These are phyloP conservation scores for Fringilla coelebs DNA, from an alignment of 2,797 vertebrate genomes.

Conservation along the genomic window DNA sequence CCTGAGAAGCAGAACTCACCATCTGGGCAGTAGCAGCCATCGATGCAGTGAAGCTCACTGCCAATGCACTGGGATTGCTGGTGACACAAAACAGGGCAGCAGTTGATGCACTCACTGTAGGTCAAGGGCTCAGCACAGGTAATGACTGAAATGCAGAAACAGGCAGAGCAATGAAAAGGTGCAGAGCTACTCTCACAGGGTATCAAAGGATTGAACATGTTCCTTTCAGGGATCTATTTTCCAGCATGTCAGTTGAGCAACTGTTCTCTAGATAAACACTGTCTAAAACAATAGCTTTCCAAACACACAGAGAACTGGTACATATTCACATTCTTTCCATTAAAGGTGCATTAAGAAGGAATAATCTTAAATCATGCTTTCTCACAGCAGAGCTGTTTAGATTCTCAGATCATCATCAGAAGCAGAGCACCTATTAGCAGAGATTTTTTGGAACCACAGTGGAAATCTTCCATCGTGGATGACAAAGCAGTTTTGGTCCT, in stretches of 20 bases:
- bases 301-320: background rate
- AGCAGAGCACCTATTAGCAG: background rate
- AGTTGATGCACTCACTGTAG: slow-evolving; percentile 90
- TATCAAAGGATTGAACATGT: accelerated
- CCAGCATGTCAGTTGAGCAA: background rate
- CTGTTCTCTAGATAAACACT: background rate
- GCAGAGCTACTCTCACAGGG: background rate
- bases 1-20: slow-evolving; percentile 70
- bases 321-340: background rate
- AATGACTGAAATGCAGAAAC: slow-evolving; percentile 62
- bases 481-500: background rate
- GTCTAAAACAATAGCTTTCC: background rate
- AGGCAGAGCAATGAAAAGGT: background rate
- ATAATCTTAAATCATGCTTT: background rate
- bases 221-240: background rate
- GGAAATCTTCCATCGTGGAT: background rate
- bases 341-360: background rate
- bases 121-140: slow-evolving; percentile 77
- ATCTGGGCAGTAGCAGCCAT: slow-evolving; percentile 93
- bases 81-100: slow-evolving; percentile 89
- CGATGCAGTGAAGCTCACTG: slow-evolving; percentile 91
- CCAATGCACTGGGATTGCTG: slow-evolving; percentile 84
- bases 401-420: background rate
- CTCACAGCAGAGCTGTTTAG: background rate
- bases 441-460: background rate